Conservation (phyloP, 1,140 invertebrate genomes). For the Leptopilina clavipes region DNA sequence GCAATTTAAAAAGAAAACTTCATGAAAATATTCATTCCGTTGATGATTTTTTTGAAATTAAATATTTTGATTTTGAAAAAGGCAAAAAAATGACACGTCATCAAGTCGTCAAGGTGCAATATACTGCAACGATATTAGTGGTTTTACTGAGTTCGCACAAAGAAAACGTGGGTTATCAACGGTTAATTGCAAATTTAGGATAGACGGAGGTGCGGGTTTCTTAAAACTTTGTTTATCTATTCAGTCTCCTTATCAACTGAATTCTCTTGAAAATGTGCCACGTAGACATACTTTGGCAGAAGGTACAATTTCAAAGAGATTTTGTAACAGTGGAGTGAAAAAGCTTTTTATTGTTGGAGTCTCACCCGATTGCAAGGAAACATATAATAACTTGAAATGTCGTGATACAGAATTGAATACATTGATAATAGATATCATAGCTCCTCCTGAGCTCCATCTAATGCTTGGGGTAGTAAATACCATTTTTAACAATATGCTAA, state of each 20-base stretch:
- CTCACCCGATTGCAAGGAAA: constrained; percentile 39
- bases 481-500: too few relatives aligned
- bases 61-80: constrained; percentile 33
- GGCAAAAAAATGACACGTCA: constrained; percentile 2
- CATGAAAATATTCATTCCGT: constrained; percentile 24
- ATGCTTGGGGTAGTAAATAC: too few relatives aligned
- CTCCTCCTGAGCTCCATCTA: too few relatives aligned
- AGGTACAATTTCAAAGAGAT: constrained; percentile 37
- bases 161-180: constrained; percentile 19
- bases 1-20: constrained; percentile 38
- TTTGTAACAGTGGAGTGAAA: constrained; percentile 45
- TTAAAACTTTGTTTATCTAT: constrained; percentile 45
- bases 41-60: constrained; percentile 38
- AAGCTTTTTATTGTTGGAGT: constrained; percentile 41
- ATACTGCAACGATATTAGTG: constrained; percentile 17
- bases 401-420: constrained; percentile 4
- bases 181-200: constrained; percentile 38
- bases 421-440: too few relatives aligned
- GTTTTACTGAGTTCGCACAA: background rate
- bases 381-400: constrained; percentile 40
- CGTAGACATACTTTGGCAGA: constrained; percentile 38
- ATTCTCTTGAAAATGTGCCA: background rate
- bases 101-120: background rate
- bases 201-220: constrained; percentile 42
- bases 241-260: constrained; percentile 27